These are phyloP conservation scores for Phycodurus eques DNA, from an alignment of 2,113 vertebrate species.

Conservation along the genomic window DNA sequence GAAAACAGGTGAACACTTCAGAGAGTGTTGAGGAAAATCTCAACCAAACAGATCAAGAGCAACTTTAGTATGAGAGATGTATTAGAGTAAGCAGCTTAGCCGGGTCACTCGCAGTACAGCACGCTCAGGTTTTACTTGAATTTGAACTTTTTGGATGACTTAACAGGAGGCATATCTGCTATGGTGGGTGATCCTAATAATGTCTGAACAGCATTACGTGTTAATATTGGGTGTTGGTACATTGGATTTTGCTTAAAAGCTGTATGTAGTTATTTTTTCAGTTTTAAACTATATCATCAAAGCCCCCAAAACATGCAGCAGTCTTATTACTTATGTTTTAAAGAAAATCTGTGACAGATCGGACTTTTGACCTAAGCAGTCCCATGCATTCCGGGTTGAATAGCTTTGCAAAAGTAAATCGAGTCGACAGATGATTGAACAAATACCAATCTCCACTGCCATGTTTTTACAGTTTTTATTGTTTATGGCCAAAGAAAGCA, in stretches of 20 bases:
- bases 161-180: not conserved
- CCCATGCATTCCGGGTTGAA: not conserved
- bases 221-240: not conserved
- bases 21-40: constrained; percentile 18
- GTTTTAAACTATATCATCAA: not conserved
- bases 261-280: not conserved
- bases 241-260: not conserved
- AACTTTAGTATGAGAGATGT: constrained; percentile 3
- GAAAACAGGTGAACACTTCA: constrained; percentile 33
- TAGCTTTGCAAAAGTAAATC: not conserved
- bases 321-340: not conserved
- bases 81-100: constrained; percentile 26
- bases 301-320: not conserved
- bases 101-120: constrained; percentile 9
- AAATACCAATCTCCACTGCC: too few species aligned
- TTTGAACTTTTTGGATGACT: constrained; percentile 4
- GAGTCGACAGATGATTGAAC: too few species aligned
- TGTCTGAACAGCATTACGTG: not conserved
- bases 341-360: not conserved
- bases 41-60: constrained; percentile 9
- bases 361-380: not conserved
- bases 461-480: too few species aligned
- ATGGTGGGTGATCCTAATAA: not conserved
- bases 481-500: too few species aligned
- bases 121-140: not conserved